These are phyloP conservation scores for Misgurnus mizolepis DNA, from an alignment of 2,113 vertebrate genomes.

Conservation along the genomic window DNA sequence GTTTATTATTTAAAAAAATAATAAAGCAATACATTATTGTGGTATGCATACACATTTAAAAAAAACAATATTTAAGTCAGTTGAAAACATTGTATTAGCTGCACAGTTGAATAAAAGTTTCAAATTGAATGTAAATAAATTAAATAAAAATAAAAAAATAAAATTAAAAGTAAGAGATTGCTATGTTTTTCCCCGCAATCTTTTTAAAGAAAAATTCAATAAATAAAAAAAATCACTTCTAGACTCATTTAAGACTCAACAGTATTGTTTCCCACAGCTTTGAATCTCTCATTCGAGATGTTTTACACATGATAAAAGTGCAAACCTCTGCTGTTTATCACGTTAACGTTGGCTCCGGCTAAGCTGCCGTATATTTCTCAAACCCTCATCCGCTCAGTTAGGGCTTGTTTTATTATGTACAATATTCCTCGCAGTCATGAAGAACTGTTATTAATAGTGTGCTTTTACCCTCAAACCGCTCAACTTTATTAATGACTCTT, in stretches of 20 bases:
- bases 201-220: too few species aligned
- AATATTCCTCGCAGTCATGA: conserved; percentile 59
- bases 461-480: conserved; percentile 59
- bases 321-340: conserved; percentile 38
- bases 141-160: too few species aligned
- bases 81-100: too few species aligned
- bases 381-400: conserved; percentile 37
- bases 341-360: conserved; percentile 2
- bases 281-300: conserved; percentile 16
- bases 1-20: too few species aligned
- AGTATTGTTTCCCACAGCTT: not conserved
- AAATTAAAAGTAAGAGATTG: too few species aligned
- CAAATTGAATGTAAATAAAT: too few species aligned
- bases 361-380: conserved; percentile 42
- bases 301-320: conserved; percentile 39
- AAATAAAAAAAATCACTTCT: too few species aligned
- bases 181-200: too few species aligned
- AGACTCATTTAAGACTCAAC: not conserved
- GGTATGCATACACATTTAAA: too few species aligned
- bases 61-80: too few species aligned
- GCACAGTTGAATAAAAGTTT: too few species aligned
- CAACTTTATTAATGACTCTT: conserved; percentile 61
- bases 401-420: conserved; percentile 54
- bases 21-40: too few species aligned
- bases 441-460: conserved; percentile 57